A percentile compares a stretch with the other conserved stretches of the same genome.
phyloP scores from a whole-genome alignment of 1,140 invertebrate species.

The Akabosia matsudoensis region DNA sequence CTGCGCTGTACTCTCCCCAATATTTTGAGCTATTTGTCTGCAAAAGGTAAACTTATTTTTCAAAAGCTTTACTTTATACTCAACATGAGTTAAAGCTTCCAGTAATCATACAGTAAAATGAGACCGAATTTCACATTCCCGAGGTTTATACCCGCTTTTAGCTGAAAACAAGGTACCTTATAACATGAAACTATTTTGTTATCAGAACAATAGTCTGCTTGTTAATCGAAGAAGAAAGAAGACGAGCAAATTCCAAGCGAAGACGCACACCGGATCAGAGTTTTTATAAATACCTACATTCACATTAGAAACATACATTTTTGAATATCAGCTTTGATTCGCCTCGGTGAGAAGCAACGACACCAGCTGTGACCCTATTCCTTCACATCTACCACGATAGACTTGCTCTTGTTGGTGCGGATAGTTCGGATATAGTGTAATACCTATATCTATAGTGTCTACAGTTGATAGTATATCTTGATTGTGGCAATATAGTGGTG shows the following conservation, averaged over 20 bases:
- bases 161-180: neutral
- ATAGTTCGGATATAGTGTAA: neutral
- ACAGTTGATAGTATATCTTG: too few relatives aligned
- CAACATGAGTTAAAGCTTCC: too few relatives aligned
- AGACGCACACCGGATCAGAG: neutral
- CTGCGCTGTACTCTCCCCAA: too few relatives aligned
- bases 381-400: neutral
- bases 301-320: neutral
- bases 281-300: too few relatives aligned
- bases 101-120: too few relatives aligned
- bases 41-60: too few relatives aligned
- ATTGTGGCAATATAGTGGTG: neutral
- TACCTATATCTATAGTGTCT: too few relatives aligned
- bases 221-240: neutral
- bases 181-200: neutral
- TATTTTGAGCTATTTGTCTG: too few relatives aligned
- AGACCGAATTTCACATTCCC: too few relatives aligned
- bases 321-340: slow-evolving; percentile 1
- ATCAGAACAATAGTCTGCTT: neutral
- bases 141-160: neutral
- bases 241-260: neutral
- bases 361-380: slow-evolving; percentile 10
- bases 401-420: neutral
- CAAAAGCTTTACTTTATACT: too few relatives aligned
- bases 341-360: neutral